Conservation (phyloP, 2,797 vertebrate species). For the Arctocebus calabarensis region DNA sequence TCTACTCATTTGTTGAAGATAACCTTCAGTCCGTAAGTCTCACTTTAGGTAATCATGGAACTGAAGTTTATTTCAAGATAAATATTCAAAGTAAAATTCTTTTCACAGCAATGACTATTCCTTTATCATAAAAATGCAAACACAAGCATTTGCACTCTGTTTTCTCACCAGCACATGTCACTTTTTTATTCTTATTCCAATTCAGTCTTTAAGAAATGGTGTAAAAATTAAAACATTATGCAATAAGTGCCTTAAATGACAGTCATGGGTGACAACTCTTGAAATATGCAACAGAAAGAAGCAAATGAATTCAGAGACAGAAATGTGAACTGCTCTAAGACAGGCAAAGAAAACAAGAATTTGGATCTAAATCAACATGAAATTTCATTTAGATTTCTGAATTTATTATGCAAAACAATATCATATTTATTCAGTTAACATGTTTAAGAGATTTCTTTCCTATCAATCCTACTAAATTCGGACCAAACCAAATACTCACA, state of each 20-base stretch:
- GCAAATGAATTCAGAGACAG: background rate
- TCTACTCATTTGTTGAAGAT: background rate
- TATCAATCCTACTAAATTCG: background rate
- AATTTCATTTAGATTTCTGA: slow-evolving; percentile 26
- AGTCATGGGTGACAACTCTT: background rate
- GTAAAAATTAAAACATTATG: background rate
- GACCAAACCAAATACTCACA: background rate
- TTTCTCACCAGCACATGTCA: background rate
- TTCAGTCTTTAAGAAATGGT: background rate
- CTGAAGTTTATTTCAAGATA: background rate
- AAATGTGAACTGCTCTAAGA: background rate
- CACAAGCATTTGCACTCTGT: background rate
- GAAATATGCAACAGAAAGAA: background rate
- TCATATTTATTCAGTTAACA: background rate
- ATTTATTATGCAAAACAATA: slow-evolving; percentile 10
- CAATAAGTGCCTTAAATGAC: background rate
- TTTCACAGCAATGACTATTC: background rate
- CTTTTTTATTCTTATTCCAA: background rate
- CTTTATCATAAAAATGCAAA: background rate
- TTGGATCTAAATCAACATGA: background rate
- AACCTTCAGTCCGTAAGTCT: background rate
- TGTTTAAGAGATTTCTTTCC: background rate
- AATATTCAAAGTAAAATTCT: background rate
- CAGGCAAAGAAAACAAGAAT: background rate
- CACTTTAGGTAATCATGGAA: background rate